Evolutionary conservation across 2,113 vertebrate species (phyloP).

Genomic region (Rhegmatorhina hoffmannsi): DNA sequence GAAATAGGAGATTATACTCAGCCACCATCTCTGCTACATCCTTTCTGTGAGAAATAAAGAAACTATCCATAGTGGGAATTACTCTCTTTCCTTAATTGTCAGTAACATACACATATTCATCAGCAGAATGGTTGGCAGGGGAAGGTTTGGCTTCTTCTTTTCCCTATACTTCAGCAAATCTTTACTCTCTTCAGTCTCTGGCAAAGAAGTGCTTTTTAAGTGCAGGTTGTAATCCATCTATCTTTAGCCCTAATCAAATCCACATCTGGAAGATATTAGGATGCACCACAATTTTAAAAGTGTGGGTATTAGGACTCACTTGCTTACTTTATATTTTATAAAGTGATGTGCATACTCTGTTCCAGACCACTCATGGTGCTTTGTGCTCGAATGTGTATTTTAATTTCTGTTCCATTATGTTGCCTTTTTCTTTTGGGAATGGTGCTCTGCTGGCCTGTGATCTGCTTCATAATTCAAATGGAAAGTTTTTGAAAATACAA

Average conservation of each 20-base stretch:
- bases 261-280: conserved; percentile 16
- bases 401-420: conserved; percentile 16
- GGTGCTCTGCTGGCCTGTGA: background rate
- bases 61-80: background rate
- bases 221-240: background rate
- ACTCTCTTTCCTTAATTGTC: background rate
- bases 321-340: background rate
- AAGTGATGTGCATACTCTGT: background rate
- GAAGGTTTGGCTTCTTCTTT: background rate
- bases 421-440: conserved; percentile 25
- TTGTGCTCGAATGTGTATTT: background rate
- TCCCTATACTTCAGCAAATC: background rate
- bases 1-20: background rate
- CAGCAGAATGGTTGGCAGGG: background rate
- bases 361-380: background rate
- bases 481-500: conserved; percentile 22
- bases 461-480: conserved; percentile 10
- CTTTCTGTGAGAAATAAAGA: background rate
- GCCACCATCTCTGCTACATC: background rate
- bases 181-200: background rate
- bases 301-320: background rate
- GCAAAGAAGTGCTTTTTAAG: background rate
- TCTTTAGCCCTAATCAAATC: background rate
- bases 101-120: background rate
- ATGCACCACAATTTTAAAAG: background rate